Evolutionary conservation across 2,888 invertebrate genomes (phyloP).

Genomic region (Melangyna quadrimaculata): DNA sequence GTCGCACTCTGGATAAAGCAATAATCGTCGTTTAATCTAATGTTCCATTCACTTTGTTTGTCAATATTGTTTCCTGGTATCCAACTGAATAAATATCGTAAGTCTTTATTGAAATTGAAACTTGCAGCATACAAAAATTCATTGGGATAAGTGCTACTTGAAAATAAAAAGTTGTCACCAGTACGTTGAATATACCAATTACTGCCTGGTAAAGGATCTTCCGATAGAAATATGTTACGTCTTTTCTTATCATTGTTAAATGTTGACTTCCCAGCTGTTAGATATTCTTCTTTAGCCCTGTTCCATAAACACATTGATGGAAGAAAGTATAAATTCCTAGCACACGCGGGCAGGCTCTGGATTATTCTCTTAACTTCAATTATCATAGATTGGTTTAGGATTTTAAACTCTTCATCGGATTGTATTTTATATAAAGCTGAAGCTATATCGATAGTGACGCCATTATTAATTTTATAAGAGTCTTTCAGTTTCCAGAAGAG

Average conservation of each 20-base stretch:
- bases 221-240: slow-evolving; percentile 2
- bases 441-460: not conserved
- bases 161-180: not conserved
- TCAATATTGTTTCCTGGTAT: slow-evolving; percentile 14
- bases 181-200: not conserved
- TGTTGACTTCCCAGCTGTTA: not conserved
- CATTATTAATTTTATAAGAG: not conserved
- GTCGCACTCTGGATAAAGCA: not conserved
- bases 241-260: not conserved
- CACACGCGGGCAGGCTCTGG: not conserved
- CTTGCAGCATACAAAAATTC: slow-evolving; percentile 21
- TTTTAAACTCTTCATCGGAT: not conserved
- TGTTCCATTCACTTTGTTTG: not conserved
- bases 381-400: not conserved
- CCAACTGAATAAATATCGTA: slow-evolving; percentile 22
- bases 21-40: not conserved
- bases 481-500: slow-evolving; percentile 3
- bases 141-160: not conserved
- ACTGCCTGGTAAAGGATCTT: not conserved
- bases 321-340: slow-evolving; percentile 7
- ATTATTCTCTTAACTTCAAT: not conserved
- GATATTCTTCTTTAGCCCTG: not conserved
- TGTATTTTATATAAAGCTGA: not conserved
- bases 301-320: slow-evolving; percentile 20
- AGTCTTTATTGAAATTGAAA: not conserved